These are phyloP conservation scores for Strongylocentrotus purpuratus DNA, from an alignment of 35 echinoderm and acorn worm species.

Conservation along the genomic window DNA sequence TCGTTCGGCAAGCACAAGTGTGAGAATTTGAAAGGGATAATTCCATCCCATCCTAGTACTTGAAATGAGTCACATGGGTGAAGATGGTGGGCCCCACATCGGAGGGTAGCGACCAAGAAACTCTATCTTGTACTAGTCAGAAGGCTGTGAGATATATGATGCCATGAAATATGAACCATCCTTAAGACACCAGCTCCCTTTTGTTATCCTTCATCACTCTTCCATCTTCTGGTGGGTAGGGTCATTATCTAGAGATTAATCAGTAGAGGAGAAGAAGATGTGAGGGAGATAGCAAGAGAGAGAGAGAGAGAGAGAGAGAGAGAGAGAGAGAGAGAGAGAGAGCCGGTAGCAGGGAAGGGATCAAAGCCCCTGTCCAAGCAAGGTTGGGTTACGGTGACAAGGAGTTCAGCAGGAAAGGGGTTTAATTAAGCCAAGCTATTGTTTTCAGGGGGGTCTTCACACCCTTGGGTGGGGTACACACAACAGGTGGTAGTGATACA, in stretches of 20 bases:
- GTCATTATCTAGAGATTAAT: constrained; percentile 44
- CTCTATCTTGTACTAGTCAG: constrained; percentile 16
- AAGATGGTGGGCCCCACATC: not conserved
- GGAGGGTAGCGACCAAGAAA: constrained; percentile 11
- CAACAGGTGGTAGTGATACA: not conserved
- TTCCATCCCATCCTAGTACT: constrained; percentile 47
- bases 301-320: too few species aligned
- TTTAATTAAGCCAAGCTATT: not conserved
- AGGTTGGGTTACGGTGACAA: not conserved
- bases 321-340: too few species aligned
- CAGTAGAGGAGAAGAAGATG: not conserved
- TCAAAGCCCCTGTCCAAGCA: not conserved
- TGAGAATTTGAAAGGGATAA: constrained; percentile 34
- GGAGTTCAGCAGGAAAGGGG: not conserved
- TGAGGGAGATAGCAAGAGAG: not conserved
- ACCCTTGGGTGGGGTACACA: not conserved
- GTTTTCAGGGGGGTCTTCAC: not conserved
- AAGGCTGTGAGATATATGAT: not conserved
- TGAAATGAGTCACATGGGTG: constrained; percentile 48
- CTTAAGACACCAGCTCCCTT: constrained; percentile 10
- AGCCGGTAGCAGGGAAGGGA: not conserved
- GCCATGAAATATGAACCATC: not conserved
- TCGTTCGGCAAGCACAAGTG: constrained; percentile 22
- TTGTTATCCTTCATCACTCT: constrained; percentile 5
- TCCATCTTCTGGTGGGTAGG: not conserved